Evolutionary conservation across 2,797 vertebrate genomes (phyloP), one percentile per base, ranked within the genome.

Genomic region (Anguilla marmorata): DNA sequence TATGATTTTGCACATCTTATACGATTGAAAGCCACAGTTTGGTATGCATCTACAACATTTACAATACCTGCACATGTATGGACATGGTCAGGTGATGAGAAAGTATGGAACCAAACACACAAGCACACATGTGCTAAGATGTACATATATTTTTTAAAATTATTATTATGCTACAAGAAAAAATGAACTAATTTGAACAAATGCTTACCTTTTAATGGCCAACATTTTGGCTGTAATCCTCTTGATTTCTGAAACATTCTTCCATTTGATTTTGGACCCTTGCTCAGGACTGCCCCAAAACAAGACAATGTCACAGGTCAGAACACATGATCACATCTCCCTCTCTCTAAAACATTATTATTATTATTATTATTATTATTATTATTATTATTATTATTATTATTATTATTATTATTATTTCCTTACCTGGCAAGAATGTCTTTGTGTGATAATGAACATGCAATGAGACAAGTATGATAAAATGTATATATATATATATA

Each of bases 241-340:
- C 84, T 94, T 97, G 87, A 97, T 96, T 92, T 97, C 96, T 0
- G 85, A 48, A 9, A 94, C 92, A 92, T 96, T 98, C 92, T 98
- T 96, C 89, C 94, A 90, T 89, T 97, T 97, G 24, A 93, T 92
- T 92, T 96, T 96, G 1, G 94, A 95, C 92, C 98, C 98, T 89
- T 88, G 96, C 90, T 97, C 97, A 50, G 96, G 97, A 86, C 98
- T 99, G 89, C 76, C 0, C 72, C 21, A 37, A 63, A 74, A 86
- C n/a, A 83, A 85, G 60, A 86, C n/a, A 24, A 85, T 30, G 27
- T 45, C 41, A 50, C 6, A 8, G n/a, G 45, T 21, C 41, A 48
- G 14, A 45, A 3, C 0, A n/a, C 79, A 24, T 7, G 21, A 37
- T 37, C 37, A 82, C 14, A 82, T 50, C 24, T 12, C 19, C 21